Percentiles rank a stretch among this genome's conserved stretches.
Evolutionary conservation across 2,797 vertebrate genomes (phyloP).

Genomic region (Chromobotia macracanthus): DNA sequence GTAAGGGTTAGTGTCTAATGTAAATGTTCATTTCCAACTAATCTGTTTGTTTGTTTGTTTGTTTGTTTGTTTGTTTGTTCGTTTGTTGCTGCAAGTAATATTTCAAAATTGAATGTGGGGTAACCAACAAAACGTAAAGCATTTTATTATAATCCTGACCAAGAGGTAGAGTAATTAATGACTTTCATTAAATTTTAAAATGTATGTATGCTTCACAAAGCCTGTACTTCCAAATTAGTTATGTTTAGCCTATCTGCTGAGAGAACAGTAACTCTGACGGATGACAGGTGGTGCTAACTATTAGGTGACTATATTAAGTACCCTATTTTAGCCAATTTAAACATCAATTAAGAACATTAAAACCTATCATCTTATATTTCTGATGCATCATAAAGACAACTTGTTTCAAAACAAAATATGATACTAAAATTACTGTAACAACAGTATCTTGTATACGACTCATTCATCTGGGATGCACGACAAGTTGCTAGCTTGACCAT

Average conservation of each 20-base stretch:
- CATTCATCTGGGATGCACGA: constrained; percentile 7
- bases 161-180: background rate
- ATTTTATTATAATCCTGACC: background rate
- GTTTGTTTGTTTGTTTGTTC: background rate
- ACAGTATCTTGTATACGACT: background rate
- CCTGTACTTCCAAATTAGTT: background rate
- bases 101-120: no score
- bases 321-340: background rate
- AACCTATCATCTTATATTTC: background rate
- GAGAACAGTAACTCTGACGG: background rate
- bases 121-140: background rate
- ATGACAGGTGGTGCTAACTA: background rate
- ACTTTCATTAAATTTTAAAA: no score
- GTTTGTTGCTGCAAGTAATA: background rate
- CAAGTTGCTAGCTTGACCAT: constrained; percentile 66
- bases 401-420: background rate
- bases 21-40: background rate
- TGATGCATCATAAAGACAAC: background rate
- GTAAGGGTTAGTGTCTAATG: background rate
- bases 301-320: background rate
- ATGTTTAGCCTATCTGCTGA: background rate
- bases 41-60: background rate
- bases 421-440: background rate
- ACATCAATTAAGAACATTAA: background rate
- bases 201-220: no score